Evolutionary conservation across 2,888 invertebrate species (phyloP).

Genomic region (Eilema sororculum): DNA sequence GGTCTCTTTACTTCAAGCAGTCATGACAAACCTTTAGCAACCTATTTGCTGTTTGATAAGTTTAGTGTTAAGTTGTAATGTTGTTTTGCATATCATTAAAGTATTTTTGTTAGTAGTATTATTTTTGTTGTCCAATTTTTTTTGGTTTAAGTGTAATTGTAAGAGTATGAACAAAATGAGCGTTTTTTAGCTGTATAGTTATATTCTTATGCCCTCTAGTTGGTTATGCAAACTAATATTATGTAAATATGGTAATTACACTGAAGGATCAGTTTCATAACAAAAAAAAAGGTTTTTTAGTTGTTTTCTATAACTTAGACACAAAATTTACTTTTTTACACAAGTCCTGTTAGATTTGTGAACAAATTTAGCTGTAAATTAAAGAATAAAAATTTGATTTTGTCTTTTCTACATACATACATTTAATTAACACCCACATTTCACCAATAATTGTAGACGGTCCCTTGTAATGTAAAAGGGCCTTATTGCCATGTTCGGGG

Average conservation of each 20-base stretch:
- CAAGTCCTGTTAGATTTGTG: too few relatives aligned
- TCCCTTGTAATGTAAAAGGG: too few relatives aligned
- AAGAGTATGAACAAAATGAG: slow-evolving; percentile 44
- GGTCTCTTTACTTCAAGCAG: slow-evolving; percentile 30
- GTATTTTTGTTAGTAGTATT: slow-evolving; percentile 59
- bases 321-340: neutral
- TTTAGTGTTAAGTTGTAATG: slow-evolving; percentile 37
- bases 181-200: slow-evolving; percentile 31
- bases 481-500: too few relatives aligned
- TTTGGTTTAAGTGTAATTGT: slow-evolving; percentile 38
- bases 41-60: slow-evolving; percentile 9
- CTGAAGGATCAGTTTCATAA: neutral
- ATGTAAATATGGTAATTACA: neutral
- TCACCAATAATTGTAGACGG: too few relatives aligned
- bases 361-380: neutral
- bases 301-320: neutral
- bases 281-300: too few relatives aligned
- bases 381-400: neutral
- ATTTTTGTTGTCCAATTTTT: slow-evolving; percentile 49
- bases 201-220: neutral
- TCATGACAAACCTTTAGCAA: slow-evolving; percentile 40
- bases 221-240: slow-evolving; percentile 6
- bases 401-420: too few relatives aligned
- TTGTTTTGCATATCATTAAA: slow-evolving; percentile 64
- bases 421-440: too few relatives aligned